Evolutionary conservation across 1,140 invertebrate species (phyloP).

Genomic region (Diuraphis noxia): DNA sequence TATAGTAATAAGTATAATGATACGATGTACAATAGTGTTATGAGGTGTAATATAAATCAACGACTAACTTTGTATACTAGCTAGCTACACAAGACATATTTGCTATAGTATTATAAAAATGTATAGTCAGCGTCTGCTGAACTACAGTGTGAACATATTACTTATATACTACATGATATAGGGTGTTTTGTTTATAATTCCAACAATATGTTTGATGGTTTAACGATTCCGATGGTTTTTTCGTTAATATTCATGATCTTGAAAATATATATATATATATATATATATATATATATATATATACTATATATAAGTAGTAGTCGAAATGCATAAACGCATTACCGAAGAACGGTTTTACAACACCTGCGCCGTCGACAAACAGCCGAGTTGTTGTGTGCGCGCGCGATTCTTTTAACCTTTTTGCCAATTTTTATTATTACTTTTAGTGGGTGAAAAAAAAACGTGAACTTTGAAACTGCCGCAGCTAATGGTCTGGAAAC

Average conservation of each 20-base stretch:
- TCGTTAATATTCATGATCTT: constrained; percentile 31
- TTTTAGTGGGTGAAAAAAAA: constrained; percentile 20
- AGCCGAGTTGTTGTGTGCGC: background rate
- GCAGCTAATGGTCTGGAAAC: constrained; percentile 44
- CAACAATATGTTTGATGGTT: background rate
- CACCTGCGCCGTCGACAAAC: constrained; percentile 9
- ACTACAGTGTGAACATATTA: no score
- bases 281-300: no score
- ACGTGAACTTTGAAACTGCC: constrained; percentile 37
- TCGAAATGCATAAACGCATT: background rate
- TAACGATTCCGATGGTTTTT: background rate
- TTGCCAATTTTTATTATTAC: constrained; percentile 32
- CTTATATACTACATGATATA: no score
- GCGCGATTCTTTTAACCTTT: constrained; percentile 33
- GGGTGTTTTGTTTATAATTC: no score
- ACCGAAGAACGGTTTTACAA: background rate
- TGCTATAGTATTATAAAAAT: no score
- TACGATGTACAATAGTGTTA: no score
- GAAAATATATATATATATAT: background rate
- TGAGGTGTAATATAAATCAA: no score
- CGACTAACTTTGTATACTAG: no score
- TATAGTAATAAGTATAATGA: no score
- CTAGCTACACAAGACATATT: no score
- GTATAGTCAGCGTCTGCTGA: no score
- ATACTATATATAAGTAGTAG: no score